Base-by-base conservation (phyloP, 2,797 vertebrate species). In the Oreonectes daqikongensis region DNA sequence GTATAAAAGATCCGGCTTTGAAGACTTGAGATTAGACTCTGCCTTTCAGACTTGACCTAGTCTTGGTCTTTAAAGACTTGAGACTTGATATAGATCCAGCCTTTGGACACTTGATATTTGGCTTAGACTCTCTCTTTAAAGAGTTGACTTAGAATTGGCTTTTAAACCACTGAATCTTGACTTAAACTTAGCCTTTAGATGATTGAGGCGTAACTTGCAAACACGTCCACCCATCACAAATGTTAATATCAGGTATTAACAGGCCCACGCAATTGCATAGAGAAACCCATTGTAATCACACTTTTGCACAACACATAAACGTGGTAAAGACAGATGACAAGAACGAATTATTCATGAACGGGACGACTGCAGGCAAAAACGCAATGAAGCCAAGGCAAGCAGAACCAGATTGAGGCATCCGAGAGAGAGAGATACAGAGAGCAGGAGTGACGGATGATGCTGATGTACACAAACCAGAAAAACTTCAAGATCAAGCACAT, bases 401-500 rank as follows among this genome's bases (percentile, higher is more conserved):
- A 66, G 73, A 63, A n/a, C 42, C 18, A 53, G 40, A 73, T 20
- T 69, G 63, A 78, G 83, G 88, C 60, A 82, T 67, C 83, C 77
- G 86, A 76, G 84, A 75, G 86, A 71, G 81, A 81, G 82, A 82
- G 46, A 76, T 79, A 87, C 72, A 67, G 17, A 88, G 85, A 84
- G 65, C 68, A 72, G 79, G 68, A 44, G 60, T 50, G 53, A 82
- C 59, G 74, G 77, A 69, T 81, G 81, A 79, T 88, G 86, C 84
- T 83, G 64, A 86, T 90, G 81, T 69, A 79, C 72, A 84, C 72
- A 84, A 65, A 80, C 79, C 73, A 79, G 75, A 82, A 69, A 83
- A 87, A 77, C 57, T 82, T 92, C 86, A 85, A 57, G 89, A 89
- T 92, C 91, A 93, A 91, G 92, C 91, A 93, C 71, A 90, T 87